Conservation (phyloP, 2,888 invertebrate species). For the Caenorhabditis afra region DNA sequence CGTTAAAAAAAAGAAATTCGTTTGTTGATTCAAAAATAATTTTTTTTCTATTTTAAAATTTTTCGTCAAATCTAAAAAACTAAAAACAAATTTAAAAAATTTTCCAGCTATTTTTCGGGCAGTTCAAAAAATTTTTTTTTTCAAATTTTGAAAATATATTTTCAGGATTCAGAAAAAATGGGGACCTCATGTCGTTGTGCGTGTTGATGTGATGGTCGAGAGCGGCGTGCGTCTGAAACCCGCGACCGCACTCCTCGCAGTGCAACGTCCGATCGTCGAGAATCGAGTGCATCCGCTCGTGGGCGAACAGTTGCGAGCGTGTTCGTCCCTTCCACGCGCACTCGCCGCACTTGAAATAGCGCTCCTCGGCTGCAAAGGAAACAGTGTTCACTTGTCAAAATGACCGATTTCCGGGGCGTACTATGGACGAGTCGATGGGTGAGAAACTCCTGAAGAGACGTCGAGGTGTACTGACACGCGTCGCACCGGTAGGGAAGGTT, state of each 20-base stretch:
- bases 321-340: slow-evolving; percentile 80
- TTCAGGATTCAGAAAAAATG: too few species aligned
- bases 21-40: too few species aligned
- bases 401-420: slow-evolving; percentile 37
- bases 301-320: slow-evolving; percentile 83
- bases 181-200: slow-evolving; percentile 66
- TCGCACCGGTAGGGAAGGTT: slow-evolving; percentile 86
- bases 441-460: slow-evolving; percentile 84
- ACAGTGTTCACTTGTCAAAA: too few species aligned
- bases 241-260: slow-evolving; percentile 84
- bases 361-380: slow-evolving; percentile 80
- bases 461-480: slow-evolving; percentile 83
- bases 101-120: too few species aligned
- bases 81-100: too few species aligned
- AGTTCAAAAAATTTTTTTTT: slow-evolving; percentile 4
- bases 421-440: slow-evolving; percentile 84
- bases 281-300: slow-evolving; percentile 84
- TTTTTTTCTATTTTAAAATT: too few species aligned
- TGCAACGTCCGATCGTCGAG: slow-evolving; percentile 83
- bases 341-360: slow-evolving; percentile 82
- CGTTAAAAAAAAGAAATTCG: too few species aligned
- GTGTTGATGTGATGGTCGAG: slow-evolving; percentile 83
- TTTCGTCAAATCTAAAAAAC: too few species aligned
- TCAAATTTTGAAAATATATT: too few species aligned
- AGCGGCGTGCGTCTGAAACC: slow-evolving; percentile 84